Conservation (phyloP, 30 jellyfish, hydroid and myxozoan species). For the Morbakka virulenta region DNA sequence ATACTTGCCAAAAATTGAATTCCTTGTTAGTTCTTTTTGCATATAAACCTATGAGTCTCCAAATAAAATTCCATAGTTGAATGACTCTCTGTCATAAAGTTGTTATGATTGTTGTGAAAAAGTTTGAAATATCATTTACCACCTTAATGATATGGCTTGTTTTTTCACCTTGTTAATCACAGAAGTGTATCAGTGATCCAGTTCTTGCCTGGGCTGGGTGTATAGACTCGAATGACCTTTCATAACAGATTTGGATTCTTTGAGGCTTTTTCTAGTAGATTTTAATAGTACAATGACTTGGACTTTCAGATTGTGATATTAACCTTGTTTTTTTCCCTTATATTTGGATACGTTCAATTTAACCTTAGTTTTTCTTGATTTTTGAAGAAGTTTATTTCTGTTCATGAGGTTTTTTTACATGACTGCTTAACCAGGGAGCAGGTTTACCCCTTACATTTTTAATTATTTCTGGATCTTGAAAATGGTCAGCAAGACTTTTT, state of each 20-base stretch:
- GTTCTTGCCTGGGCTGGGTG: slow-evolving; percentile 14
- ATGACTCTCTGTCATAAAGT: slow-evolving; percentile 30
- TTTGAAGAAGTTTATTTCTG: background rate
- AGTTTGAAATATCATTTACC: slow-evolving; percentile 1
- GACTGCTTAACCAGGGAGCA: background rate
- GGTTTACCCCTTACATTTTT: background rate
- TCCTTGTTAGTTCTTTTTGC: slow-evolving; percentile 18
- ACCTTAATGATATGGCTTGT: background rate
- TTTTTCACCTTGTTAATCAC: slow-evolving; percentile 19
- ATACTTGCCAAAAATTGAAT: background rate
- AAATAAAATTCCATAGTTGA: slow-evolving; percentile 36
- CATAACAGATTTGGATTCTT: slow-evolving; percentile 18
- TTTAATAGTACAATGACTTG: background rate
- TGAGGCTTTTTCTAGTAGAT: background rate
- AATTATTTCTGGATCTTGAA: background rate
- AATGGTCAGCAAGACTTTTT: no score
- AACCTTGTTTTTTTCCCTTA: slow-evolving; percentile 12
- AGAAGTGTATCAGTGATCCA: slow-evolving; percentile 21
- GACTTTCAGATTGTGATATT: slow-evolving; percentile 11
- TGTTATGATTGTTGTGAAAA: slow-evolving; percentile 13
- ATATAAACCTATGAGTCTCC: slow-evolving; percentile 53
- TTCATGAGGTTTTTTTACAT: background rate
- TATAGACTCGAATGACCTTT: slow-evolving; percentile 13
- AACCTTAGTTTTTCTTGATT: background rate
- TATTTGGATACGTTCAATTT: slow-evolving; percentile 5